These are phyloP conservation scores for Gymnarchus niloticus DNA, from an alignment of 2,113 vertebrate species.

Conservation along the genomic window DNA sequence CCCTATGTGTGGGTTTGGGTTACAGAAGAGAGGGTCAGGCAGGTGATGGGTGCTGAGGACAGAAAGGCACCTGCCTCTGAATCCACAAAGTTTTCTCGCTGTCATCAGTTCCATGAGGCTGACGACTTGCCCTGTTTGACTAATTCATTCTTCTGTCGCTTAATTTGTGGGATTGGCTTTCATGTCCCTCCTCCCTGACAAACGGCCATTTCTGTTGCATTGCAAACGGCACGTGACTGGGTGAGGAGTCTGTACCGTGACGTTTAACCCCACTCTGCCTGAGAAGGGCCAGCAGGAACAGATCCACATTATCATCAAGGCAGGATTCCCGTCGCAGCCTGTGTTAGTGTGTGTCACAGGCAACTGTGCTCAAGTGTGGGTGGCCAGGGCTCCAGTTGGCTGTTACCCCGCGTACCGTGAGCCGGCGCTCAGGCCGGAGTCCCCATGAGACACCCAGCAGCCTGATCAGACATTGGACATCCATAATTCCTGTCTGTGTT, in stretches of 20 bases:
- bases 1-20: neutral
- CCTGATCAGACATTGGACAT: no score
- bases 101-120: slow-evolving; percentile 14
- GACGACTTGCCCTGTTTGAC: slow-evolving; percentile 15
- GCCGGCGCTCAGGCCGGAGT: no score
- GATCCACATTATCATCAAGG: no score
- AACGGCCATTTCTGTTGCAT: neutral
- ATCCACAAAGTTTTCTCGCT: slow-evolving; percentile 18
- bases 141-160: slow-evolving; percentile 22
- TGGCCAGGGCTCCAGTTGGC: no score
- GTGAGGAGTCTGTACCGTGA: no score
- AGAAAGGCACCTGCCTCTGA: neutral
- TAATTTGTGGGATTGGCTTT: neutral
- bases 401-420: no score
- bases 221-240: no score
- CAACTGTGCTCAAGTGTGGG: neutral
- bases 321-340: no score
- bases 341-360: no score
- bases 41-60: neutral
- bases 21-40: neutral
- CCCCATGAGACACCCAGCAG: no score
- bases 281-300: no score
- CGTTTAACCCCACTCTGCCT: neutral
- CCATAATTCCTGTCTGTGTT: no score
- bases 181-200: neutral